Percentiles rank a stretch among this genome's conserved stretches.
These are phyloP conservation scores for Phocides pigmalion DNA, from an alignment of 1,140 invertebrate species.

Conservation along the genomic window DNA sequence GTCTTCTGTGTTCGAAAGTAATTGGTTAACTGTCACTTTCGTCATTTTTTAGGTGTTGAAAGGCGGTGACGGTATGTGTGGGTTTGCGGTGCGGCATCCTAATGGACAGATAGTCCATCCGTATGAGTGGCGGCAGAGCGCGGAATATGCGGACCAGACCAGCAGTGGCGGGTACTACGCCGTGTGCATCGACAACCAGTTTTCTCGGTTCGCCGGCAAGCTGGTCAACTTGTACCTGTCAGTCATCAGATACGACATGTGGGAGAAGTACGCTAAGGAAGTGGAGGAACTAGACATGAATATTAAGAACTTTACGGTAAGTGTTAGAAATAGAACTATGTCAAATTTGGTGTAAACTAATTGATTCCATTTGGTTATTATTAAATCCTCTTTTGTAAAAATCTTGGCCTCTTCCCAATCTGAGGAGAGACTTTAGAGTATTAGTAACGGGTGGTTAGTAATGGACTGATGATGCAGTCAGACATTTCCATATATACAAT, in stretches of 20 bases:
- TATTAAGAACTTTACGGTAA: conserved; percentile 95
- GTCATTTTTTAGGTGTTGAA: conserved; percentile 87
- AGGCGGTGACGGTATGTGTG: conserved; percentile 96
- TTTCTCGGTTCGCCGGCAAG: conserved; percentile 95
- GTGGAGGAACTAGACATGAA: conserved; percentile 93
- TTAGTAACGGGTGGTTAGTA: no score
- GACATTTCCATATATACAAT: no score
- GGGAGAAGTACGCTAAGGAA: conserved; percentile 96
- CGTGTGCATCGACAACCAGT: conserved; percentile 98
- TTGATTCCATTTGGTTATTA: no score
- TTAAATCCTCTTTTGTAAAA: not conserved
- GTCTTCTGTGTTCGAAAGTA: not conserved
- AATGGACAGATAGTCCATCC: conserved; percentile 93
- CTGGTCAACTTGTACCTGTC: conserved; percentile 97
- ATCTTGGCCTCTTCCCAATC: no score
- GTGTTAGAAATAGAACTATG: conserved; percentile 39
- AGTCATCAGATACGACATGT: conserved; percentile 96
- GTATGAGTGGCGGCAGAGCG: conserved; percentile 93
- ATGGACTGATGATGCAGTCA: no score
- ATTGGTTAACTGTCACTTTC: conserved; percentile 26
- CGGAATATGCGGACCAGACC: conserved; percentile 94
- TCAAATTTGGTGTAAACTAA: no score
- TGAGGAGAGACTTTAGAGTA: no score
- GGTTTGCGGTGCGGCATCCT: conserved; percentile 95
- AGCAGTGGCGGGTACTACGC: conserved; percentile 93